A percentile compares a stretch with the other conserved stretches of the same genome.
Evolutionary conservation across 2,797 vertebrate species (phyloP).

Genomic region (Hydrocynus forskahlii): DNA sequence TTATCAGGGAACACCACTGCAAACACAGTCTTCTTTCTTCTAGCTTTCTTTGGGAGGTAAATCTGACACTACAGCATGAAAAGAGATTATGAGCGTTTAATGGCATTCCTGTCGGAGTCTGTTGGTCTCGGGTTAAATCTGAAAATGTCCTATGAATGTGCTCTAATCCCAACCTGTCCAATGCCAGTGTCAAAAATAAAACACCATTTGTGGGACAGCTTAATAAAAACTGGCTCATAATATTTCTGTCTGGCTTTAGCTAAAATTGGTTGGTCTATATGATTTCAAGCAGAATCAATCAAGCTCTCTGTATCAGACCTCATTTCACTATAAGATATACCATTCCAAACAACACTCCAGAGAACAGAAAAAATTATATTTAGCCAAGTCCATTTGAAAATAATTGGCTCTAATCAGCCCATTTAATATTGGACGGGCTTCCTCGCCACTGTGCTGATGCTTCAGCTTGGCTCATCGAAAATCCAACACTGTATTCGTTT

Average conservation of each 20-base stretch:
- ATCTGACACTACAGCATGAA: slow-evolving; percentile 1
- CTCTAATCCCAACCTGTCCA: slow-evolving; percentile 8
- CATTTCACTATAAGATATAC: not conserved
- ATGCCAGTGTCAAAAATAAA: slow-evolving; percentile 2
- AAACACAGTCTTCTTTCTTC: not conserved
- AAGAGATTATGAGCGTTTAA: slow-evolving; percentile 7
- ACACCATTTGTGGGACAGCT: not conserved
- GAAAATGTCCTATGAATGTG: slow-evolving; percentile 2
- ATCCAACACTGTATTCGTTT: not conserved
- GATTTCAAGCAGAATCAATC: slow-evolving; percentile 19
- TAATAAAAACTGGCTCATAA: not conserved
- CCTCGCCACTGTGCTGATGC: not conserved
- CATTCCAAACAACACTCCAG: slow-evolving; percentile 12
- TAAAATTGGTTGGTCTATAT: not conserved
- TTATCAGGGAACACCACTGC: slow-evolving; percentile 3
- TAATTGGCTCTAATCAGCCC: slow-evolving; percentile 16
- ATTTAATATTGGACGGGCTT: slow-evolving; percentile 13
- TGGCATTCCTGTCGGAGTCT: slow-evolving; percentile 6
- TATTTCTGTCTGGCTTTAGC: not conserved
- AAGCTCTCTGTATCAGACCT: slow-evolving; percentile 3
- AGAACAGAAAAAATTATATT: not conserved
- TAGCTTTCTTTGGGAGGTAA: not conserved
- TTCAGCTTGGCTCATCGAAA: not conserved
- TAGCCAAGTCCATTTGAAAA: slow-evolving; percentile 15
- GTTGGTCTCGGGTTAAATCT: slow-evolving; percentile 18